A percentile compares a stretch with the other conserved stretches of the same genome.
These are phyloP conservation scores for Hydrochoerus hydrochaeris DNA, from an alignment of 2,113 vertebrate genomes.

Conservation along the genomic window DNA sequence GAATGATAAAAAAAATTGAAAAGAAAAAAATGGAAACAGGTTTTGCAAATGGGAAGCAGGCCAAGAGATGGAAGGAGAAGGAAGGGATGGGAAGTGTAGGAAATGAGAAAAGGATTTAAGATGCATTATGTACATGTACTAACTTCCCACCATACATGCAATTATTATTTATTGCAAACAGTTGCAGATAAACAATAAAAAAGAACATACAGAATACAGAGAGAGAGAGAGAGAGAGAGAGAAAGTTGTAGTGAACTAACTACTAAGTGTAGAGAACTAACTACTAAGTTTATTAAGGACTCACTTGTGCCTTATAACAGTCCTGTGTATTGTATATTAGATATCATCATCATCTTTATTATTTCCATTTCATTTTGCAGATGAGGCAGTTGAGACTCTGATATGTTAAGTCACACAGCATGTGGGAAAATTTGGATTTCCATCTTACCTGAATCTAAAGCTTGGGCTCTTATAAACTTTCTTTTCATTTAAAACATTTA, in stretches of 20 bases:
- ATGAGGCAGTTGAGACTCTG: not conserved
- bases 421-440: not conserved
- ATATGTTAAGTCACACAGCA: not conserved
- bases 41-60: not conserved
- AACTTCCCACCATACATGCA: not conserved
- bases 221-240: too few species aligned
- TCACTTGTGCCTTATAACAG: not conserved
- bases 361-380: not conserved
- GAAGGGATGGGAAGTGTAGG: not conserved
- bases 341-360: not conserved
- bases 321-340: not conserved
- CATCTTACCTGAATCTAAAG: not conserved
- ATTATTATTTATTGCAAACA: not conserved
- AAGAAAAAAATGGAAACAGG: not conserved
- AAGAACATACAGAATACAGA: not conserved
- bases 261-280: not conserved
- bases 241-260: not conserved
- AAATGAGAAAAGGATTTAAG: not conserved
- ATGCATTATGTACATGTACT: not conserved
- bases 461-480: not conserved
- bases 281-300: not conserved
- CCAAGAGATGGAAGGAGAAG: not conserved
- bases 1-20: not conserved
- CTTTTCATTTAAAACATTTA: constrained; percentile 18
- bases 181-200: not conserved